Evolutionary conservation across 2,797 vertebrate genomes (phyloP), one percentile per base, ranked within the genome.

Genomic region (Uromys caudimaculatus): DNA sequence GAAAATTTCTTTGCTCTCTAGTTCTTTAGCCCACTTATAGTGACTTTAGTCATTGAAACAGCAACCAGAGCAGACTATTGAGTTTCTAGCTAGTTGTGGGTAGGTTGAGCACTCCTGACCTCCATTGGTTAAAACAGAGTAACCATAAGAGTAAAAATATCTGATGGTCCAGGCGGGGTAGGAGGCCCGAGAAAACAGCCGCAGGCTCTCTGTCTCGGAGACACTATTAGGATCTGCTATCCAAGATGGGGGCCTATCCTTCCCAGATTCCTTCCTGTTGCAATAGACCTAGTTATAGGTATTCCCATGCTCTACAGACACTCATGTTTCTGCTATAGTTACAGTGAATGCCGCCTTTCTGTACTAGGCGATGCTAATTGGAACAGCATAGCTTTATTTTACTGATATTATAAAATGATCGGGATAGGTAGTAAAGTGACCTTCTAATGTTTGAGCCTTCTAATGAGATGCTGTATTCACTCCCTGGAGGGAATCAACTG

Each of bases 381-480:
- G 87, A 94, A 85, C 71, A 94, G 69, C 75, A 95, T 60, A 97
- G 79, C 93, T 90, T 90, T 84, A 86, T 97, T 95, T 97, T 96
- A 91, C 81, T 92, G 78, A 73, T 92, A 35, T 75, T 92, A 82
- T 47, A 38, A 95, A 97, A 96, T 41, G 88, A 82, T 93, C 67
- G 3, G 3, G 90, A 7, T 12, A 75, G 91, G 81, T 87, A 97
- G 75, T 91, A 97, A 64, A 94, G 56, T 38, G 84, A 95, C 91
- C 54, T 44, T 14, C 76, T 47, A 67, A 90, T 79, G 64, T 71
- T 56, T 75, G 77, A 84, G 69, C n/a, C 12, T 58, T 77, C 86
- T 90, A 94, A 91, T 56, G 62, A 90, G 77, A 23, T 3, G 16
- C 50, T 38, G 14, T 85, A 71, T 97, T 89, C 38, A 41, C 84